phyloP scores from a whole-genome alignment of 92 coral and sea anemone genomes.

The Umimayanthus kanabou region DNA sequence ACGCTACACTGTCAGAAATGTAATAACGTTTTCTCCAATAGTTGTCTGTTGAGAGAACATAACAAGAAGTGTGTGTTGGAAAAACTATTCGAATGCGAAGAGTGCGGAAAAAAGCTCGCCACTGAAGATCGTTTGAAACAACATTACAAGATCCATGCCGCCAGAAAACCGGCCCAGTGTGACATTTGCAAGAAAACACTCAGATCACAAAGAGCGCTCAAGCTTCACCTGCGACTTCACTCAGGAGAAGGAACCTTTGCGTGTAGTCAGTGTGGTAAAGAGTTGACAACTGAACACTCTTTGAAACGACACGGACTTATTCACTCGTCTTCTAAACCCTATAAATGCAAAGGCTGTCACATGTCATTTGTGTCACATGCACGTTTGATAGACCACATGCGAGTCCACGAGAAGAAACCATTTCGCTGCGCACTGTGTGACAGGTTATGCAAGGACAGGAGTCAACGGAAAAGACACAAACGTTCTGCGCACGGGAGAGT shows the following conservation, averaged over 20 bases:
- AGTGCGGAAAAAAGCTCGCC: neutral
- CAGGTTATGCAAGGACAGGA: neutral
- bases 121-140: neutral
- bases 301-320: neutral
- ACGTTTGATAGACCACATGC: conserved; percentile 15
- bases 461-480: neutral
- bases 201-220: neutral
- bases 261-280: neutral
- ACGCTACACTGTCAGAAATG: neutral
- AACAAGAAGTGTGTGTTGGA: neutral
- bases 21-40: neutral
- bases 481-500: neutral
- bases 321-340: conserved; percentile 11
- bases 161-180: neutral
- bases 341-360: neutral
- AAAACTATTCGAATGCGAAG: neutral
- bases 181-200: neutral
- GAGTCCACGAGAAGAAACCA: neutral
- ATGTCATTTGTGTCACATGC: neutral
- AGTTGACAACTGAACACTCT: neutral
- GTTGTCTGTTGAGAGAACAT: neutral
- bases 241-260: neutral
- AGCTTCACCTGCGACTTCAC: neutral
- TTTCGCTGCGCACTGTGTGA: conserved; percentile 2
- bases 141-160: neutral